phyloP scores from a whole-genome alignment of 2,888 invertebrate species.

The Eupsilia transversa region DNA sequence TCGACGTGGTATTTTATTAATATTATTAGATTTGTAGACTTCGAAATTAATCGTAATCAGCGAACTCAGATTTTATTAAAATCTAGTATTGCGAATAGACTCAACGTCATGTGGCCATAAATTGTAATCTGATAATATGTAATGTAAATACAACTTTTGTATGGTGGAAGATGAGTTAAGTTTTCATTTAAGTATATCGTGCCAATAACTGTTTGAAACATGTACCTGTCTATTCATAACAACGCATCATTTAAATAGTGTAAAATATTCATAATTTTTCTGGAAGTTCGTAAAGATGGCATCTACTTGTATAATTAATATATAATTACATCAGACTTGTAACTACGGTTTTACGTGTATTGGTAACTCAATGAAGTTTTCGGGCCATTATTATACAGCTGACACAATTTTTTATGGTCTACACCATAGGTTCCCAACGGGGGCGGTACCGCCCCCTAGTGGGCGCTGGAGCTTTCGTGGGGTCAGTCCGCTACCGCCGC shows the following conservation, averaged over 20 bases:
- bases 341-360: neutral
- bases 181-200: conserved; percentile 21
- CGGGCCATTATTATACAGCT: neutral
- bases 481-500: too few species aligned
- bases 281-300: neutral
- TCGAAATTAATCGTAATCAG: conserved; percentile 14
- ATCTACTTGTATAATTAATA: conserved; percentile 7
- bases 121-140: conserved; percentile 18
- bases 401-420: neutral
- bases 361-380: neutral
- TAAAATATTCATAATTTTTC: neutral
- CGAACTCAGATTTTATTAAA: conserved; percentile 15
- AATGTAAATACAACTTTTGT: conserved; percentile 12
- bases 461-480: too few species aligned
- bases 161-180: conserved; percentile 4
- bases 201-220: conserved; percentile 34
- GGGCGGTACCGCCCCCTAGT: too few species aligned
- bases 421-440: too few species aligned
- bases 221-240: conserved; percentile 15
- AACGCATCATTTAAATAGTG: conserved; percentile 3
- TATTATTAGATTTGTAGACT: conserved; percentile 30
- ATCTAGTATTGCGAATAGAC: conserved; percentile 20
- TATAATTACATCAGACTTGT: conserved; percentile 1
- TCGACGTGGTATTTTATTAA: conserved; percentile 33
- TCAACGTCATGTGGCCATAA: conserved; percentile 12